Percentiles rank a stretch among this genome's conserved stretches.
Conservation (phyloP, 1,140 invertebrate species). For the Aphelinus atriplicis region DNA sequence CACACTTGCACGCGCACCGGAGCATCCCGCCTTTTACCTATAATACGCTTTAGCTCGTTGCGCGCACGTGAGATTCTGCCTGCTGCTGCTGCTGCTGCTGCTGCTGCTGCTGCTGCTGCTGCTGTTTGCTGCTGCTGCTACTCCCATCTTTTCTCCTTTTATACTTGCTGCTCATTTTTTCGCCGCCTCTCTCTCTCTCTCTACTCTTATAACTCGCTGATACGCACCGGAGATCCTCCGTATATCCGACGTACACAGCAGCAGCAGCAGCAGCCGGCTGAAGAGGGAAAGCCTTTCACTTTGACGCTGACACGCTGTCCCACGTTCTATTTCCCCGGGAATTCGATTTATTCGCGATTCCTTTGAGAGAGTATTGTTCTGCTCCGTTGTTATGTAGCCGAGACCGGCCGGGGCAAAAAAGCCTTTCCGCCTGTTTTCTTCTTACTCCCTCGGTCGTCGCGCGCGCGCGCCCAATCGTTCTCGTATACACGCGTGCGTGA, state of each 20-base stretch:
- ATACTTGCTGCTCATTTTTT: not conserved
- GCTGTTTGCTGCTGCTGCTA: not conserved
- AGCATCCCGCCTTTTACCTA: constrained; percentile 28
- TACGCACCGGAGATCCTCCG: constrained; percentile 26
- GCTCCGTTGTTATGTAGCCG: not conserved
- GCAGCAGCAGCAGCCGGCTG: constrained; percentile 2
- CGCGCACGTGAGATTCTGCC: constrained; percentile 30
- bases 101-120: not conserved
- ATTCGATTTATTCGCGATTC: constrained; percentile 40
- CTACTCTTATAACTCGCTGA: constrained; percentile 22
- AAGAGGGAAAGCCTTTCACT: constrained; percentile 36
- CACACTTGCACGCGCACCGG: not conserved
- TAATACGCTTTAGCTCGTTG: constrained; percentile 27
- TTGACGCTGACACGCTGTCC: constrained; percentile 31
- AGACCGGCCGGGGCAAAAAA: not conserved
- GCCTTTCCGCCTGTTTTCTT: not conserved
- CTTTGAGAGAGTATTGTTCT: constrained; percentile 38
- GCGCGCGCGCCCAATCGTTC: too few relatives aligned
- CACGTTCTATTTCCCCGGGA: constrained; percentile 36
- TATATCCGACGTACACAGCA: too few relatives aligned
- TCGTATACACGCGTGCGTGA: too few relatives aligned
- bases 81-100: not conserved
- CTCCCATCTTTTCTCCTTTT: too few relatives aligned
- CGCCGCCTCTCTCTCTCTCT: not conserved
- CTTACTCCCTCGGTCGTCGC: too few relatives aligned